Evolutionary conservation across 1,140 invertebrate genomes (phyloP).

Genomic region (Nasonia vitripennis): DNA sequence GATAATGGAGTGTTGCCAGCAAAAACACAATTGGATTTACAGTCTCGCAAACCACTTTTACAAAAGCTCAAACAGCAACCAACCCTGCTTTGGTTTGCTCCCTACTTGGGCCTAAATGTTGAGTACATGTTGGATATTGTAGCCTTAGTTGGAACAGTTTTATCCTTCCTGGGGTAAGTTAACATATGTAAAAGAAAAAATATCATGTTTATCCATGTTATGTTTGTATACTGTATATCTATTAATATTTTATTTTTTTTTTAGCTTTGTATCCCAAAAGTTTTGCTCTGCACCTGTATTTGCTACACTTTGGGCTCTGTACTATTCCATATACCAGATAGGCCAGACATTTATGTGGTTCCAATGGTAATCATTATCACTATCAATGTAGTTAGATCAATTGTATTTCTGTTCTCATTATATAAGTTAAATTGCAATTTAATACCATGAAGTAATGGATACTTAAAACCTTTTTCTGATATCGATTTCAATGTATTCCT

Average conservation of each 20-base stretch:
- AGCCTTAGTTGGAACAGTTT: slow-evolving; percentile 79
- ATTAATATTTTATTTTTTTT: slow-evolving; percentile 55
- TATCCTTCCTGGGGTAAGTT: slow-evolving; percentile 81
- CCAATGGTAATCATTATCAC: slow-evolving; percentile 80
- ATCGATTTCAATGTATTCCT: slow-evolving; percentile 33
- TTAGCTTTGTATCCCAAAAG: slow-evolving; percentile 81
- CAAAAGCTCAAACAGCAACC: slow-evolving; percentile 81
- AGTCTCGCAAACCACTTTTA: slow-evolving; percentile 68
- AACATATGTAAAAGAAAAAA: not conserved
- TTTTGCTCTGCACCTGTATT: slow-evolving; percentile 81
- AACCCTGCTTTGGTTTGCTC: slow-evolving; percentile 83
- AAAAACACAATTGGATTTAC: slow-evolving; percentile 77
- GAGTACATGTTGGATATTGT: slow-evolving; percentile 85
- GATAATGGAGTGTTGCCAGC: slow-evolving; percentile 88
- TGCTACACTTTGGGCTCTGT: slow-evolving; percentile 82
- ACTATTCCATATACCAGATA: slow-evolving; percentile 86
- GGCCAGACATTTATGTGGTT: slow-evolving; percentile 87
- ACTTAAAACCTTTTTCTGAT: not conserved
- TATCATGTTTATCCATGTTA: not conserved
- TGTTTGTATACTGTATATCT: not conserved
- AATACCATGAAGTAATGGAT: not conserved
- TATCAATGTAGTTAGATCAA: slow-evolving; percentile 10
- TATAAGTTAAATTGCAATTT: slow-evolving; percentile 21
- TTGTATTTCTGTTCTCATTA: slow-evolving; percentile 22
- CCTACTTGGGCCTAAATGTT: slow-evolving; percentile 80